phyloP scores from a whole-genome alignment of 2,797 vertebrate genomes.

The Notolabrus celidotus region DNA sequence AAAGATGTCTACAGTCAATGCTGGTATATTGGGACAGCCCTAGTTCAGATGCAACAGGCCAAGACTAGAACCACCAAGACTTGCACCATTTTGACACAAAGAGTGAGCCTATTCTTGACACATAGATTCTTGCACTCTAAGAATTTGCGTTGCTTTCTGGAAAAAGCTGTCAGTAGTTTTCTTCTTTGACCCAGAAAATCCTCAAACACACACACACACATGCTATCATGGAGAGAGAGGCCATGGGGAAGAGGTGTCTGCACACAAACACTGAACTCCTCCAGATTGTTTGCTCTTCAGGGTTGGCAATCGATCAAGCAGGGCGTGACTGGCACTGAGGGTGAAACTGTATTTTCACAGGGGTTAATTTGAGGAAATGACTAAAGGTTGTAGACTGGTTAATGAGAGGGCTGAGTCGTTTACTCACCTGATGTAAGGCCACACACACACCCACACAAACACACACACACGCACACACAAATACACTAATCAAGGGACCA shows the following conservation, averaged over 20 bases:
- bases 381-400: slow-evolving; percentile 47
- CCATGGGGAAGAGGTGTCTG: slow-evolving; percentile 50
- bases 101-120: too few relatives aligned
- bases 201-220: too few relatives aligned
- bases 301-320: slow-evolving; percentile 61
- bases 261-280: slow-evolving; percentile 22
- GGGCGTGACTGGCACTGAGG: slow-evolving; percentile 35
- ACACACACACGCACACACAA: slow-evolving; percentile 12
- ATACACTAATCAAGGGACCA: slow-evolving; percentile 14
- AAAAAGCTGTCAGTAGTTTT: too few relatives aligned
- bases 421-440: slow-evolving; percentile 25
- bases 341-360: slow-evolving; percentile 46
- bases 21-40: too few relatives aligned
- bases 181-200: too few relatives aligned
- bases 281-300: slow-evolving; percentile 58
- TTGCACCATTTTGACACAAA: too few relatives aligned
- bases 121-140: too few relatives aligned
- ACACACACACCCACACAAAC: not conserved
- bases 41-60: too few relatives aligned
- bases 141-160: too few relatives aligned
- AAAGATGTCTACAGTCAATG: too few relatives aligned
- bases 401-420: slow-evolving; percentile 40
- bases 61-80: too few relatives aligned
- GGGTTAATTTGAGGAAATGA: slow-evolving; percentile 72
- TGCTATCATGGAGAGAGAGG: too few relatives aligned